Percentiles rank a stretch among this genome's conserved stretches.
Conservation (phyloP, 2,888 invertebrate species). For the Baronia brevicornis region DNA sequence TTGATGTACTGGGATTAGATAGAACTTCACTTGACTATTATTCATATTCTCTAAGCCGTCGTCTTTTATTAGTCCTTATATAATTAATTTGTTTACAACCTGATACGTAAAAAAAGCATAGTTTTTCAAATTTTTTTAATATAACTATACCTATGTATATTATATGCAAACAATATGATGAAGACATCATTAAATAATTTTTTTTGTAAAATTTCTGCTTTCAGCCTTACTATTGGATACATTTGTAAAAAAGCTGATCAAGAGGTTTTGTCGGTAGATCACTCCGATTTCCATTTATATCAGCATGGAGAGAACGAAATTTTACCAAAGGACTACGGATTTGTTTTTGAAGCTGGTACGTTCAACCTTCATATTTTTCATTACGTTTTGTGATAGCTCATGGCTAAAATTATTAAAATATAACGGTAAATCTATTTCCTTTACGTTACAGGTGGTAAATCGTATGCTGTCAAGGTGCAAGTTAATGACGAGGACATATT, state of each 20-base stretch:
- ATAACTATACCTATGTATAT: too few species aligned
- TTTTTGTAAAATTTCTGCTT: conserved; percentile 23
- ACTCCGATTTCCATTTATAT: conserved; percentile 73
- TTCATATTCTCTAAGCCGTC: too few species aligned
- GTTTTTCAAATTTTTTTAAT: too few species aligned
- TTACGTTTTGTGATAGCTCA: too few species aligned
- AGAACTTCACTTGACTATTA: too few species aligned
- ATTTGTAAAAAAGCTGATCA: conserved; percentile 66
- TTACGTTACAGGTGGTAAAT: conserved; percentile 53
- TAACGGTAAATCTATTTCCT: conserved; percentile 1
- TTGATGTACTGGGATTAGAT: too few species aligned
- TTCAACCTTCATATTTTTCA: neutral
- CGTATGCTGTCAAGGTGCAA: conserved; percentile 68
- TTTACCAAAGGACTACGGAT: conserved; percentile 78
- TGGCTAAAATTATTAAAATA: too few species aligned
- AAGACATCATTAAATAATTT: neutral
- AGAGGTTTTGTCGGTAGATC: conserved; percentile 58
- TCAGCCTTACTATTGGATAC: conserved; percentile 78
- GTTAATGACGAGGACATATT: conserved; percentile 71
- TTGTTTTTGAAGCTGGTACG: conserved; percentile 75
- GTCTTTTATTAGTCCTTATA: too few species aligned
- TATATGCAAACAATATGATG: too few species aligned
- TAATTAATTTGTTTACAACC: too few species aligned
- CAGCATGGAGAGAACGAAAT: conserved; percentile 77
- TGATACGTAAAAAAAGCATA: too few species aligned